These are phyloP conservation scores for Danio choprae DNA, from an alignment of 2,797 vertebrate genomes.

Conservation along the genomic window DNA sequence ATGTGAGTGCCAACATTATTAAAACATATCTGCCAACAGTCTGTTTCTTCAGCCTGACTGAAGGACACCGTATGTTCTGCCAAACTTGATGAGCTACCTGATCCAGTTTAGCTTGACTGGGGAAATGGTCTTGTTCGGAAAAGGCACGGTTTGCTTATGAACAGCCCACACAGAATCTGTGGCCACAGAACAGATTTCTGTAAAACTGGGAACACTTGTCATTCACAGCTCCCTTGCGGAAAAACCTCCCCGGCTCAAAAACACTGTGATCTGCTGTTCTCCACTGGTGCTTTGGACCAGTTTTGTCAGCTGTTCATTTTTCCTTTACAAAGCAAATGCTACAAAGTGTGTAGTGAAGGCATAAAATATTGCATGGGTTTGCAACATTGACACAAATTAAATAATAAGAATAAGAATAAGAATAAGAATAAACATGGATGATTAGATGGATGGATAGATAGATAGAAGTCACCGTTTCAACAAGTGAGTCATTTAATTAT, in stretches of 20 bases:
- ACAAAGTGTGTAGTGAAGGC: not conserved
- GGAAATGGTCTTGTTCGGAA: not conserved
- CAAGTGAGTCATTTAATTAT: not conserved
- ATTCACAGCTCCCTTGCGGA: not conserved
- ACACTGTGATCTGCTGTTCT: not conserved
- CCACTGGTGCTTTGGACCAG: not conserved
- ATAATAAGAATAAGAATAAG: too few relatives aligned
- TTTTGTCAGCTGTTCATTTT: not conserved
- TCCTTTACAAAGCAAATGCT: not conserved
- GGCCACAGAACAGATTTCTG: not conserved
- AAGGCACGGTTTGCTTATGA: not conserved
- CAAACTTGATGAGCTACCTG: not conserved
- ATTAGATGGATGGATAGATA: too few relatives aligned
- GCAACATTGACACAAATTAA: not conserved
- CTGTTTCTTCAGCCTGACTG: not conserved
- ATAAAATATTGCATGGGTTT: too few relatives aligned
- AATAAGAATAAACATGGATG: too few relatives aligned
- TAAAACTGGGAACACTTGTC: not conserved
- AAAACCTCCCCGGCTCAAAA: not conserved
- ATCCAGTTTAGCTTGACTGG: not conserved
- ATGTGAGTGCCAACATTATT: constrained; percentile 4
- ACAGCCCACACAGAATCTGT: not conserved
- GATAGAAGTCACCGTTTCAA: not conserved
- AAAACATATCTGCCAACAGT: constrained; percentile 11
- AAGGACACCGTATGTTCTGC: constrained; percentile 10